Evolutionary conservation across 2,113 vertebrate species (phyloP), one percentile per base, ranked within the genome.

Genomic region (Vidua chalybeata): DNA sequence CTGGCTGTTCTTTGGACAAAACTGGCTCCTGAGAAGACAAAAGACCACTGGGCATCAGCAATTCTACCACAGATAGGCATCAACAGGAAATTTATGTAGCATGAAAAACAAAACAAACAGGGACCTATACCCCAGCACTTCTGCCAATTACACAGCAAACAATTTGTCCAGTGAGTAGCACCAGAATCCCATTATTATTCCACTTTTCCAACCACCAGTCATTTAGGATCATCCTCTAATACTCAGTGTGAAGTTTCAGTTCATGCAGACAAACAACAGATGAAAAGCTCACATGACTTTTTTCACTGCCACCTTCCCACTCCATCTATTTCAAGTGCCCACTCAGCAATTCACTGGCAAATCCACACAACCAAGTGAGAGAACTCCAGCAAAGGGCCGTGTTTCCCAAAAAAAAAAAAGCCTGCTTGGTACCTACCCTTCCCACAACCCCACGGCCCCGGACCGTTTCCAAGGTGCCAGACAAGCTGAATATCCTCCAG

Each of bases 401-500:
- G 0, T n/a, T 59, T 78, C 33, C 64, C 31, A 61, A 4, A 7
- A 10, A 52, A 22, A 39, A 22, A 3, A 43, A 12, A 5, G 28
- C 30, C 58, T 27, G 19, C 13, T 4, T 0, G 0, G 33, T 43
- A 79, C 98, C 98, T 77, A 99, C 99, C 98, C 99, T 98, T 96
- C 99, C 99, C 3, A 99, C 99, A 6, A 99, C 99, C 3, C 99
- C 99, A 13, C 99, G 98, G 51, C 99, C 99, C 63, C 99, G 97
- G 68, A 99, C 99, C 0, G 99, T 99, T 97, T 99, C 99, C 98
- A 99, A 97, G 37, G 99, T 99, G 93, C 99, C 99, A 1, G 99
- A 99, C 55, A 99, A 98, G 95, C 99, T 99, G 95, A 99, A 99
- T 98, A 99, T 99, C 96, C 99, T 98, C 99, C 99, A 99, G 97